phyloP scores from a whole-genome alignment of 30 jellyfish, hydroid and myxozoan species.

The Hydractinia symbiolongicarpus region DNA sequence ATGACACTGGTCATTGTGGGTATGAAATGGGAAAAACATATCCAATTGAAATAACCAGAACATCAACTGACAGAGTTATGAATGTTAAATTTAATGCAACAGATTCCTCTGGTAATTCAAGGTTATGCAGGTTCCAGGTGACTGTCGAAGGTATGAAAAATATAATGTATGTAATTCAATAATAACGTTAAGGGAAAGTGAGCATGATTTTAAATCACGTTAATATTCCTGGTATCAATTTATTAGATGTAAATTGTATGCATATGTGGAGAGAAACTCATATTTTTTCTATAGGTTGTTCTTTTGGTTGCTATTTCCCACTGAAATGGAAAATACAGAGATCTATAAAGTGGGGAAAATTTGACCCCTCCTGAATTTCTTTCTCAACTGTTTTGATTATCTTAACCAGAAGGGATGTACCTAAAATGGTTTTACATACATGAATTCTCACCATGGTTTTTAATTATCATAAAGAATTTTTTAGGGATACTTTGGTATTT shows the following conservation, averaged over 20 bases:
- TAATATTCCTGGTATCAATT: neutral
- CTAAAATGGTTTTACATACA: too few species aligned
- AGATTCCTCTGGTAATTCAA: conserved; percentile 62
- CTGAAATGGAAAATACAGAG: too few species aligned
- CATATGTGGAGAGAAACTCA: neutral
- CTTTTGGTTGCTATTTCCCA: too few species aligned
- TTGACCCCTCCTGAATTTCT: too few species aligned
- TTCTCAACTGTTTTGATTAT: too few species aligned
- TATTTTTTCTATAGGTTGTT: too few species aligned
- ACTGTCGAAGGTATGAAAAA: conserved; percentile 42
- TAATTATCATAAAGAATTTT: neutral
- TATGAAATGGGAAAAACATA: conserved; percentile 56
- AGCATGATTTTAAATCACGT: neutral
- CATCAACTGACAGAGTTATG: neutral
- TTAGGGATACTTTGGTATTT: neutral
- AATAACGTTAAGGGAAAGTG: too few species aligned
- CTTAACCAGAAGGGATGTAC: too few species aligned
- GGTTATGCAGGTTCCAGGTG: conserved; percentile 46
- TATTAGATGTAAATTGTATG: neutral
- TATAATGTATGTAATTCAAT: neutral
- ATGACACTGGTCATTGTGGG: conserved; percentile 41
- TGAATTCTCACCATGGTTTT: neutral
- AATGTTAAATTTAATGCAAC: conserved; percentile 59
- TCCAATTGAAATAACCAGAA: conserved; percentile 31
- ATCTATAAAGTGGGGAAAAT: too few species aligned